Evolutionary conservation across 2,797 vertebrate genomes (phyloP), one percentile per base, ranked within the genome.

Genomic region (Tachyglossus aculeatus): DNA sequence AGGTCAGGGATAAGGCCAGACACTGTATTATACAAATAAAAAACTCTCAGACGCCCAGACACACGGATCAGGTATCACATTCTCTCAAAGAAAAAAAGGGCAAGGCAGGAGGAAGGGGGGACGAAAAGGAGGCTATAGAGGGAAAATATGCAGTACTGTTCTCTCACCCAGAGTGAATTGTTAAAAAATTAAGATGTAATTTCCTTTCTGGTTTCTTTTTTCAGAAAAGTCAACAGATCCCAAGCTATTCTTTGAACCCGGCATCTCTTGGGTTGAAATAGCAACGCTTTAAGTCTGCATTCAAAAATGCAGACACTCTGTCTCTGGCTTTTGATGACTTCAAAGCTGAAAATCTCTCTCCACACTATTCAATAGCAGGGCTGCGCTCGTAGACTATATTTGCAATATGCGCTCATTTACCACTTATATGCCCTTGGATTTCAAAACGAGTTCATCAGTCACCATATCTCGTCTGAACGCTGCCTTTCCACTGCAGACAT

Each of bases 381-480:
- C 54, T 7, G 56, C 69, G 22, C 78, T 59, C 56, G 9, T 64
- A 75, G 81, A 62, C 79, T 82, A 39, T 56, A 78, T 85, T 82
- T 85, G 87, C 88, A 80, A 52, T 72, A 65, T 66, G 77, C 71
- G 76, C 87, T 88, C 78, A 88, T 89, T 87, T 78, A 70, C 82
- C 84, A 68, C 79, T 82, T 81, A 73, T 52, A 67, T 86, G 77
- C 82, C 87, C 83, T 87, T 85, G 86, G 83, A 74, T 86, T 90
- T 77, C 54, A 58, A 78, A 87, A 90, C 74, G 79, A 85, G 87
- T 79, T 84, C 80, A 71, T 80, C 78, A 77, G 70, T 84, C 85
- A 74, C 72, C 64, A 77, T 29, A 68, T 58, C 78, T 71, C 51
- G 80, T 27, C 56, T 50, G 44, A 77, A 69, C 63, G 61, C 80